Percentiles rank a stretch among this genome's conserved stretches.
These are phyloP conservation scores for Hetaerina americana DNA, from an alignment of 1,140 invertebrate genomes.

Conservation along the genomic window DNA sequence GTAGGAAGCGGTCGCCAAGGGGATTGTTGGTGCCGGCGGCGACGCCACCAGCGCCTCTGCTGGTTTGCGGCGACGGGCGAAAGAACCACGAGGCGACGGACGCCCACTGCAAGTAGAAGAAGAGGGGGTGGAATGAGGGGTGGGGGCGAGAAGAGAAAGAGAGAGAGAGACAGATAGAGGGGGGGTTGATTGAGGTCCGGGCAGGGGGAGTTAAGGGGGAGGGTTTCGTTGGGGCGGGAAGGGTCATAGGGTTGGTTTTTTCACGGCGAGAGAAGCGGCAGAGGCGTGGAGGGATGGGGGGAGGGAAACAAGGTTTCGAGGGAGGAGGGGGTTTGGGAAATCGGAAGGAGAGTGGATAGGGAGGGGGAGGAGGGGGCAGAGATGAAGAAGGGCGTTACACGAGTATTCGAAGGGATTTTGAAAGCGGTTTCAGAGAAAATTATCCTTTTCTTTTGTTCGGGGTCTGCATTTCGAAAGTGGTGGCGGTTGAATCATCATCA, in stretches of 20 bases:
- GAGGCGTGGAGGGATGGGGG: not conserved
- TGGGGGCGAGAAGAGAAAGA: not conserved
- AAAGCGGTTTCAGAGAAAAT: not conserved
- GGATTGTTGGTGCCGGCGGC: not conserved
- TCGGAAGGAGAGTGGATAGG: not conserved
- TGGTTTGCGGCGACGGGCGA: not conserved
- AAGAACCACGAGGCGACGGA: conserved; percentile 3
- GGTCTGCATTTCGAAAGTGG: too few species aligned
- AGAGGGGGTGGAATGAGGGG: not conserved
- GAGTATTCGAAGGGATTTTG: not conserved
- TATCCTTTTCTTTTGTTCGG: too few species aligned
- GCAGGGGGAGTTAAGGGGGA: not conserved
- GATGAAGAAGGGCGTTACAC: not conserved
- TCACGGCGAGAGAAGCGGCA: too few species aligned
- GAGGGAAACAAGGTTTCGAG: not conserved
- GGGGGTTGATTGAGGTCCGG: not conserved
- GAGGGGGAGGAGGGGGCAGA: not conserved
- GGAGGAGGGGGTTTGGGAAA: not conserved
- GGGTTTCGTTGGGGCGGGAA: too few species aligned
- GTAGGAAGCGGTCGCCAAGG: not conserved
- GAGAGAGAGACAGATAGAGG: not conserved
- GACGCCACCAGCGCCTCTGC: not conserved
- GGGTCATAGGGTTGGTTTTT: too few species aligned
- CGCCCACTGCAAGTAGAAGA: conserved; percentile 4
- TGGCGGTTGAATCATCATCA: too few species aligned